Base-by-base conservation (phyloP, 2,888 invertebrate species). In the Didymodactylos carnosus region DNA sequence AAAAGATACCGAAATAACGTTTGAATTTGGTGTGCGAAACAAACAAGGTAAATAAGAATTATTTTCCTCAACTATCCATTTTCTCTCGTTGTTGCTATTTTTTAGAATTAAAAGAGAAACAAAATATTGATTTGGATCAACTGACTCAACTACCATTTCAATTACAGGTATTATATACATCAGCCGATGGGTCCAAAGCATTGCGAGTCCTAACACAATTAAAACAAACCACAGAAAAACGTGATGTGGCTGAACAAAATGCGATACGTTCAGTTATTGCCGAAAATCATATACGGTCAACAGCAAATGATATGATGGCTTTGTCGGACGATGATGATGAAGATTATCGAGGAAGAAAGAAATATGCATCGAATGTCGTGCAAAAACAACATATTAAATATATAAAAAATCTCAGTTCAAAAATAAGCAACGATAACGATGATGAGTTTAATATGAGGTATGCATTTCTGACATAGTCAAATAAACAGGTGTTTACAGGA, bases 171-270 rank as follows among this genome's bases (percentile, higher is more conserved):
- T 74, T 77, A 27, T 82, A 82, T 76, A 80, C 78, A 27, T 81
- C 80, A 73, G 77, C 78, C 70, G 81, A 81, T 40, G 82, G 82
- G 4, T 80, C 79, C 23, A 79, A 79, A 73, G 81, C 81, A 10
- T 75, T 82, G 69, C 75, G 81, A 46, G 80, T 82, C 14, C 72
- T 40, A 43, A 71, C 43, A 4, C 53, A 71, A 74, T 35, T 35
- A 16, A 71, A 71, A 71, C 41, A 74, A 39, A 41, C 71, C 35
- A 74, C 74, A 23, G 40, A 25, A n/a, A 69, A 69, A 14, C 71
- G 74, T 39, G 39, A 71, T 29, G 7, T 53, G 27, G 74, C 74
- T 2, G 71, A 74, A 46, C 4, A 51, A 14, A 46, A 74, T 19
- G 69, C 53, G 14, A 40, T 41, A 16, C 41, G 49, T 25, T 19